A percentile compares a stretch with the other conserved stretches of the same genome.
phyloP scores from a whole-genome alignment of 2,113 vertebrate species.

The Cyprinodon variegatus region DNA sequence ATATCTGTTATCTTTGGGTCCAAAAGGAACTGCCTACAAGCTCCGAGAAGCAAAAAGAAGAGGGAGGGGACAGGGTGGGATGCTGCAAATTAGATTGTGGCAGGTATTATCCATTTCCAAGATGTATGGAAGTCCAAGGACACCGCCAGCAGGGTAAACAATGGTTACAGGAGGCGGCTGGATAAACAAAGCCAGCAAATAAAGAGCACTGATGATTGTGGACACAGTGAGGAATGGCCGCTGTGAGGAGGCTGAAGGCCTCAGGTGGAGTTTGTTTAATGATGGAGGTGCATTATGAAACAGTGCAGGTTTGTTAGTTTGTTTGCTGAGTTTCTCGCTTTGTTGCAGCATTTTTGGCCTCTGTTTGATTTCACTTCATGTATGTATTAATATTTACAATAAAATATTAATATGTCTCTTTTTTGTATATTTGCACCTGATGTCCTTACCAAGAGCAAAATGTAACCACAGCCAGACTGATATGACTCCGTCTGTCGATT shows the following conservation, averaged over 20 bases:
- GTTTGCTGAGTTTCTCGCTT: not conserved
- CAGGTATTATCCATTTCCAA: constrained; percentile 77
- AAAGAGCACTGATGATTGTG: constrained; percentile 13
- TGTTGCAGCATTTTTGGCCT: not conserved
- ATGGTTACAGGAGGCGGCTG: constrained; percentile 36
- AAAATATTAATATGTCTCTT: too few species aligned
- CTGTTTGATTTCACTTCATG: too few species aligned
- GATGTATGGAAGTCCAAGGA: constrained; percentile 69
- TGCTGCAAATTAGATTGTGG: constrained; percentile 69
- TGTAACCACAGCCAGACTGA: too few species aligned
- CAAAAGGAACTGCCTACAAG: constrained; percentile 68
- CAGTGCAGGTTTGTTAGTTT: not conserved
- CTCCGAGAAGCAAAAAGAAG: constrained; percentile 39
- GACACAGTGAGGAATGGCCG: constrained; percentile 54
- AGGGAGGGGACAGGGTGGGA: not conserved
- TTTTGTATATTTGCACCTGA: too few species aligned
- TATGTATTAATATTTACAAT: too few species aligned
- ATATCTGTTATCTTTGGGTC: constrained; percentile 68
- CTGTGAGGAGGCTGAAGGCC: not conserved
- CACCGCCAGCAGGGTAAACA: constrained; percentile 78
- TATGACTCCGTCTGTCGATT: too few species aligned
- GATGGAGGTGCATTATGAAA: constrained; percentile 3
- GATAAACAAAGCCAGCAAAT: constrained; percentile 55
- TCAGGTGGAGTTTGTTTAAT: not conserved
- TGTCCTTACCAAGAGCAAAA: too few species aligned